Base-by-base conservation (phyloP, 2,797 vertebrate species). In the Caiman crocodilus region DNA sequence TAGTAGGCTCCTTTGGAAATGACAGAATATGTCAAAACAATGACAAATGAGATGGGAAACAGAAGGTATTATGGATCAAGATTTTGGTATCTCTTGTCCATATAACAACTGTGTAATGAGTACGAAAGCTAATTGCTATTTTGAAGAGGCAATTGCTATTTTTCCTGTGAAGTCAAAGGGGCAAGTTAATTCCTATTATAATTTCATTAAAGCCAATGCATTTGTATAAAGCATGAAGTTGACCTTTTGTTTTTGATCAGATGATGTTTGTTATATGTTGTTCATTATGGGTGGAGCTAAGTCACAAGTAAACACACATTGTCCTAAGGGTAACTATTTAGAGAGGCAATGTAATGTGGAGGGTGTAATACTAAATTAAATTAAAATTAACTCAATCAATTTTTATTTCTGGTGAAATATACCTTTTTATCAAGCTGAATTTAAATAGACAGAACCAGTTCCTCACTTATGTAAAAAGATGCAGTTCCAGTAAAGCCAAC, bases 1-100 rank as follows among this genome's bases (percentile, higher is more conserved):
- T 75, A 28, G 35, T 75, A 28, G 6, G 25, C 23, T 82, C 87
- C 23, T 59, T 61, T 78, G 26, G 42, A 87, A 94, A 79, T 21
- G 0, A 86, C 2, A 30, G 17, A 77, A 75, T 14, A 74, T 78
- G 59, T 60, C 6, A 89, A 60, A n/a, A 59, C 4, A 0, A 1
- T 26, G 76, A 26, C 21, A 65, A 17, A 77, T 65, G 25, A 88
- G 58, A 7, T 1, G 2, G 63, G 30, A 26, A 65, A 71, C 8
- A 35, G 14, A 81, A 81, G 76, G 12, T 60, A 77, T 26, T 61
- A 26, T 2, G 7, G 11, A 20, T 74, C 80, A 60, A 84, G 4
- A 23, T 50, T 82, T 61, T 84, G 4, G 23, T 76, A 84, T 32
- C 3, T 6, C 9, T 65, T 80, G 28, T 55, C 75, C 82, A 76